phyloP scores from a whole-genome alignment of 2,113 vertebrate genomes.

The Tachuris rubrigastra region DNA sequence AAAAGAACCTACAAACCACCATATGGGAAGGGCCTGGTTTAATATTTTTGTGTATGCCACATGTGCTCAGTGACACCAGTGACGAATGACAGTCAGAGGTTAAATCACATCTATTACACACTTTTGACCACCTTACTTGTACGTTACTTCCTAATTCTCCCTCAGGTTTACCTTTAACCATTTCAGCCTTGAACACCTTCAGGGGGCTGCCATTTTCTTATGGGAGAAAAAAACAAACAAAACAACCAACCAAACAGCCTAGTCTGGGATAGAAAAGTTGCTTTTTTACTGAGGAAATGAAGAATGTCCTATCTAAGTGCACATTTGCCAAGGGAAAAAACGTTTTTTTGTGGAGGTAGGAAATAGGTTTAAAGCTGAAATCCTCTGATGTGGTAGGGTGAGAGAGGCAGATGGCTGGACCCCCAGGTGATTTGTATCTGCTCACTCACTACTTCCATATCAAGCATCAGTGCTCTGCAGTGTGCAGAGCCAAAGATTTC shows the following conservation, averaged over 20 bases:
- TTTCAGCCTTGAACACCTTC: not conserved
- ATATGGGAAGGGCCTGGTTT: not conserved
- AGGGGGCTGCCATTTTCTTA: not conserved
- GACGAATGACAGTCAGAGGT: not conserved
- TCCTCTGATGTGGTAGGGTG: not conserved
- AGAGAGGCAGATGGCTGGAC: not conserved
- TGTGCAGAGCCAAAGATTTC: not conserved
- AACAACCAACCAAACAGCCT: not conserved
- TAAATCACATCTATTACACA: not conserved
- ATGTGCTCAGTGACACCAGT: not conserved
- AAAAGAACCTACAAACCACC: no score
- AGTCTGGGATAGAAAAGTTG: not conserved
- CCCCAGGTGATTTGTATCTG: not conserved
- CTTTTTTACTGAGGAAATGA: not conserved
- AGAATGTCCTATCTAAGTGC: not conserved
- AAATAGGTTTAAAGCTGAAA: not conserved
- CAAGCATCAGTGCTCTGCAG: not conserved
- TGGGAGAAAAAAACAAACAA: not conserved
- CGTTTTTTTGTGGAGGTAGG: not conserved
- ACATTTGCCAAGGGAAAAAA: not conserved
- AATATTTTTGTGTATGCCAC: not conserved
- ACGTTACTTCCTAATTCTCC: not conserved
- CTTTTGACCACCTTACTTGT: not conserved
- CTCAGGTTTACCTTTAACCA: not conserved
- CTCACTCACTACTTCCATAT: not conserved